A percentile compares a stretch with the other conserved stretches of the same genome.
Conservation (phyloP, 2,888 invertebrate genomes). For the Papilio demoleus region DNA sequence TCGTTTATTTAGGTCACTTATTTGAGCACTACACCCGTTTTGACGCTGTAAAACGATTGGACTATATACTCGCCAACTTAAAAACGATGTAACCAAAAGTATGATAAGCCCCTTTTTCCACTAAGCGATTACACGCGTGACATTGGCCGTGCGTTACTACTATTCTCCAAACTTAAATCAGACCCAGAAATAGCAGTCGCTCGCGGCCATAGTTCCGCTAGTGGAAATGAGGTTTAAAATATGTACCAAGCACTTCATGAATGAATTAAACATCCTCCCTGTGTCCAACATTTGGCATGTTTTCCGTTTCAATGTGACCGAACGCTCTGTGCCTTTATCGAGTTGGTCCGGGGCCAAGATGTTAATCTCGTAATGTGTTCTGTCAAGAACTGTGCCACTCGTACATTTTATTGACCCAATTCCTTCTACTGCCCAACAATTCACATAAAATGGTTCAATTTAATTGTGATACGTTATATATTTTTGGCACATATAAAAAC, state of each 20-base stretch:
- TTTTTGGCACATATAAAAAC: neutral
- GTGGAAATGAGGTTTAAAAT: neutral
- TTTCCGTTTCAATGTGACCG: neutral
- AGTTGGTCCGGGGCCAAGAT: slow-evolving; percentile 38
- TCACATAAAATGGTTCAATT: slow-evolving; percentile 23
- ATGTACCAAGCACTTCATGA: slow-evolving; percentile 20
- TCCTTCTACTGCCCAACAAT: slow-evolving; percentile 27
- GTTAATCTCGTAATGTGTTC: slow-evolving; percentile 33
- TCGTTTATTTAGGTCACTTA: slow-evolving; percentile 5
- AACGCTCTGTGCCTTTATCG: slow-evolving; percentile 10
- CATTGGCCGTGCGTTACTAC: no score
- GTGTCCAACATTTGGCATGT: slow-evolving; percentile 7
- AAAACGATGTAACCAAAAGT: slow-evolving; percentile 4
- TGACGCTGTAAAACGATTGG: slow-evolving; percentile 7
- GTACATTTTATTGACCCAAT: slow-evolving; percentile 36
- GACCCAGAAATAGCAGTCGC: neutral
- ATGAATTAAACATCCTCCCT: slow-evolving; percentile 28
- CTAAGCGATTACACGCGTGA: neutral
- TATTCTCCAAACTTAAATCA: neutral
- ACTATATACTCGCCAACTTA: neutral
- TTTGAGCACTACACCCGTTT: slow-evolving; percentile 11
- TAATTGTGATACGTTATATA: slow-evolving; percentile 10
- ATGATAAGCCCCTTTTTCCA: neutral
- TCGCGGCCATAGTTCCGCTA: neutral
- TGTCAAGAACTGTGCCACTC: slow-evolving; percentile 33